Base-by-base conservation (phyloP, 2,888 invertebrate genomes). In the Coelopa pilipes region DNA sequence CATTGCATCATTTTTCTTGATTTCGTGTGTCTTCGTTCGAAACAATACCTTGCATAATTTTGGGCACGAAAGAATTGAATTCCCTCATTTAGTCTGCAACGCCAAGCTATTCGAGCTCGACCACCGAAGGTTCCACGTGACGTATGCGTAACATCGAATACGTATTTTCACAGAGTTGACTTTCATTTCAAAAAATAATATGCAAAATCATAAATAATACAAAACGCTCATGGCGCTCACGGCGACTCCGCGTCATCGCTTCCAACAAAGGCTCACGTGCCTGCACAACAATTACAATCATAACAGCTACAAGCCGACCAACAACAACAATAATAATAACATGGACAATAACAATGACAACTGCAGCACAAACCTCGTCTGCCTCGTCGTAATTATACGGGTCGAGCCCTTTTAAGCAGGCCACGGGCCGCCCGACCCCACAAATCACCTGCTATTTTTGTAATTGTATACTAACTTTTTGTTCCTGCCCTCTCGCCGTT, bases 1-100 rank as follows among this genome's bases (percentile, higher is more conserved):
- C 24, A 15, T 67, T 67, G 24, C 67, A 67, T 67, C 45, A 47
- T 53, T 67, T 53, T 67, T 24, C 5, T 24, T 21, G 21, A 15
- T 19, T 9, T 12, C 34, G 4, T 34, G 34, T 34, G 2, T 34
- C 7, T 34, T 34, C 34, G 34, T 2, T 34, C 7, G 34, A 34
- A 34, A 7, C 34, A 34, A 34, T 4, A 34, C 34, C n/a, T 21
- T 21, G 9, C 57, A 59, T 11, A 57, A 21, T 21, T 10, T 59
- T 59, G 19, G 21, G 13, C 9, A 57, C 9, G 11, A 59, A 59
- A 55, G 19, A 59, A 21, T 21, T 7, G 11, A 21, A 10, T 13
- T n/a, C 19, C 19, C 0, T 21, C 17, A 13, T 59, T 21, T 1
- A 21, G 13, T 34, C 34, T 34, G 2, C 11, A 55, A 17, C 1